Evolutionary conservation across 2,797 vertebrate species (phyloP).

Genomic region (Hemitrygon akajei): DNA sequence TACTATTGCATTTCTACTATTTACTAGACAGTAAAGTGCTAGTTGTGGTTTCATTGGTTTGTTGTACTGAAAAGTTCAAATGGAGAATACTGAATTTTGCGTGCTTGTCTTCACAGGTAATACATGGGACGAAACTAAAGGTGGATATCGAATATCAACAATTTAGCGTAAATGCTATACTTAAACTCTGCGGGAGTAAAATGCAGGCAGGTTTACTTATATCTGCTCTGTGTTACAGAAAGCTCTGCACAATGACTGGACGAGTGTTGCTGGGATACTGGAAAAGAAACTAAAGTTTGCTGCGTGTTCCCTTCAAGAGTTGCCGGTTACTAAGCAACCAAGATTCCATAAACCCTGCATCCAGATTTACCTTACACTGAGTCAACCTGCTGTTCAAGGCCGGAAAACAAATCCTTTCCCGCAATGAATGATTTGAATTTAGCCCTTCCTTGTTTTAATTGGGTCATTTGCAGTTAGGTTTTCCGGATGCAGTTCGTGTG

Average conservation of each 20-base stretch:
- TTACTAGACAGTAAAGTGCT: neutral
- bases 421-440: neutral
- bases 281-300: neutral
- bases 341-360: neutral
- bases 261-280: slow-evolving; percentile 8
- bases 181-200: neutral
- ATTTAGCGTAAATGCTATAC: neutral
- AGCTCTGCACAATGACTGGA: neutral
- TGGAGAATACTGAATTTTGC: neutral
- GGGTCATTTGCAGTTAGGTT: neutral
- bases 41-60: neutral
- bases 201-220: slow-evolving; percentile 1
- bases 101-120: neutral
- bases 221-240: neutral
- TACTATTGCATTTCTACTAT: neutral
- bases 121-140: neutral
- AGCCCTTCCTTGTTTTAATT: neutral
- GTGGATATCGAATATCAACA: neutral
- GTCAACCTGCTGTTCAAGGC: neutral
- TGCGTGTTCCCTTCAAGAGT: neutral
- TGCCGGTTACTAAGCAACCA: slow-evolving; percentile 3
- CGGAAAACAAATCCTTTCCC: neutral
- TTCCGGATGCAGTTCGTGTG: neutral
- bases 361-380: slow-evolving; percentile 1
- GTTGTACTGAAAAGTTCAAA: neutral